Percentiles rank a stretch among this genome's conserved stretches.
Evolutionary conservation across 2,113 vertebrate genomes (phyloP).

Genomic region (Micronisus gabar): DNA sequence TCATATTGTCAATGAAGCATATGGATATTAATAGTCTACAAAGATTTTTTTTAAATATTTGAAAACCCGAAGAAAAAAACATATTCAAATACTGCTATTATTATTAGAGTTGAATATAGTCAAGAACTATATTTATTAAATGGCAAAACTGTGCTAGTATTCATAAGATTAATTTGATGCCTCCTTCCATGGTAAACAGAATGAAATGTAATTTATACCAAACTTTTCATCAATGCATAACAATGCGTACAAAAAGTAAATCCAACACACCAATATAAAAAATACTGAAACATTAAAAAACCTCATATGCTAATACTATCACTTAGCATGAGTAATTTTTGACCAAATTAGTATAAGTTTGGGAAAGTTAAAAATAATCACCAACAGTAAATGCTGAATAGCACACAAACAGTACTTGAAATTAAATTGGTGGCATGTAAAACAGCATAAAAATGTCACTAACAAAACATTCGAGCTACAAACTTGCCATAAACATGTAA

Average conservation of each 20-base stretch:
- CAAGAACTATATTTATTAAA: not conserved
- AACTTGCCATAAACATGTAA: not conserved
- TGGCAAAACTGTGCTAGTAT: not conserved
- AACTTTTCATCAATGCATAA: not conserved
- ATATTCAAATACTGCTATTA: not conserved
- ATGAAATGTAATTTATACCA: not conserved
- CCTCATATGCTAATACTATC: not conserved
- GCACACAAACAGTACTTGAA: not conserved
- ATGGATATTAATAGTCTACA: not conserved
- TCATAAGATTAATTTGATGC: not conserved
- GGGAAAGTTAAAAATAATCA: not conserved
- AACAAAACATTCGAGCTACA: not conserved
- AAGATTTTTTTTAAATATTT: not conserved
- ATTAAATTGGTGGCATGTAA: not conserved
- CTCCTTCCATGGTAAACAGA: not conserved
- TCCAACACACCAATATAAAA: not conserved
- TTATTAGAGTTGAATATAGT: not conserved
- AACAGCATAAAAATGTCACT: not conserved
- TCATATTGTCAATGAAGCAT: not conserved
- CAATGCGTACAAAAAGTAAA: not conserved
- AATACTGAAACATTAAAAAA: accelerated
- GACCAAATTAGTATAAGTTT: not conserved
- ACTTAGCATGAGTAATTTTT: not conserved
- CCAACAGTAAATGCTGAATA: not conserved
- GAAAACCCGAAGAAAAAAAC: not conserved